phyloP scores from a whole-genome alignment of 2,113 vertebrate species.

The Chionomys nivalis region DNA sequence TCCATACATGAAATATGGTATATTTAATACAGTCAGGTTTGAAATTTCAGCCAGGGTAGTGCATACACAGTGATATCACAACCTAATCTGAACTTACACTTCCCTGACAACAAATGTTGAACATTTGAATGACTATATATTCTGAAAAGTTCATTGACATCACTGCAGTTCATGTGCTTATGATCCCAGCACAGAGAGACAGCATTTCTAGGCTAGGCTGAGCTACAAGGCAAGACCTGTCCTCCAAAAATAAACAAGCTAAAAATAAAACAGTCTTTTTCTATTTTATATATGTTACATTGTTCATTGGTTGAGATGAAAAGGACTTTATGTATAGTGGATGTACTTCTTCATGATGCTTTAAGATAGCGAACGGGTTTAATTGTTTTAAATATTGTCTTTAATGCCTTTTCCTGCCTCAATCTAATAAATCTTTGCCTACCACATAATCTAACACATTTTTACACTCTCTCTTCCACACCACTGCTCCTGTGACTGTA shows the following conservation, averaged over 20 bases:
- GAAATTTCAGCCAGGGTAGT: background rate
- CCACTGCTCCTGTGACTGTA: background rate
- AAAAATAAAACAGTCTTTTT: background rate
- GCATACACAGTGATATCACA: background rate
- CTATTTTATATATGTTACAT: background rate
- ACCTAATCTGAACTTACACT: conserved; percentile 4
- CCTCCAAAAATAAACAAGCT: background rate
- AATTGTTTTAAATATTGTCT: background rate
- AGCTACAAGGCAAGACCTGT: background rate
- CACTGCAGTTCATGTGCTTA: background rate
- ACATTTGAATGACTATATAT: background rate
- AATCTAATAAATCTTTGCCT: background rate
- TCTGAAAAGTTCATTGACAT: background rate
- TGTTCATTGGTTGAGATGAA: background rate
- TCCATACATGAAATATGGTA: background rate
- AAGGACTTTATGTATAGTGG: background rate
- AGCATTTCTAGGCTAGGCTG: background rate
- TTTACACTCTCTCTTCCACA: background rate
- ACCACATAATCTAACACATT: background rate
- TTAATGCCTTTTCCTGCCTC: background rate
- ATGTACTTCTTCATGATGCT: background rate
- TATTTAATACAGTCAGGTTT: background rate
- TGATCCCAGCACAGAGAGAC: background rate
- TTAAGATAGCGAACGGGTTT: background rate
- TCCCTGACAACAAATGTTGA: background rate